phyloP scores from a whole-genome alignment of 2,888 invertebrate genomes.

The Epinotia ramella region DNA sequence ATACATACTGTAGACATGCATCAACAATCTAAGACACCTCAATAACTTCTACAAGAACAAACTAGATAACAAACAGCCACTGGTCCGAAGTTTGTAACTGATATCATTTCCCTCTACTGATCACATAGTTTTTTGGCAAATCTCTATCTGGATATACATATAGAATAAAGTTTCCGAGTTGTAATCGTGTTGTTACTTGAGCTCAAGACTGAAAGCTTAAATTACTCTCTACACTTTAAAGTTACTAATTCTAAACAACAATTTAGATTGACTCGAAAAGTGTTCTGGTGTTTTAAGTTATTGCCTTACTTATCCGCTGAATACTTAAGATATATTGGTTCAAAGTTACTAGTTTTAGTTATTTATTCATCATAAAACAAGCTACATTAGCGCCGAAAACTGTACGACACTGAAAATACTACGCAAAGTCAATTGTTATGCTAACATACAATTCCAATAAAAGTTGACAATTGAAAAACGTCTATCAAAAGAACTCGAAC shows the following conservation, averaged over 20 bases:
- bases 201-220: constrained; percentile 32
- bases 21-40: constrained; percentile 82
- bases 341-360: constrained; percentile 21
- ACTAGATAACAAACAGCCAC: constrained; percentile 77
- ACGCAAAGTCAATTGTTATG: constrained; percentile 8
- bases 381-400: constrained; percentile 5
- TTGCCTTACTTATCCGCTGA: not conserved
- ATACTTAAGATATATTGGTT: constrained; percentile 31
- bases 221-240: constrained; percentile 28
- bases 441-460: constrained; percentile 14
- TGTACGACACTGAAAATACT: constrained; percentile 2
- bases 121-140: constrained; percentile 82
- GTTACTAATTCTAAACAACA: constrained; percentile 25
- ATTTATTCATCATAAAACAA: not conserved
- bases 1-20: constrained; percentile 69
- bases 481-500: constrained; percentile 17
- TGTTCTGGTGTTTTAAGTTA: constrained; percentile 18
- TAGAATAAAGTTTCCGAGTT: constrained; percentile 22
- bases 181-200: constrained; percentile 31
- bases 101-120: constrained; percentile 67
- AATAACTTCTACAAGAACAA: constrained; percentile 76
- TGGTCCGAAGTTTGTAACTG: constrained; percentile 77
- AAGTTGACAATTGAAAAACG: constrained; percentile 21
- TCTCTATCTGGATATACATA: constrained; percentile 67
- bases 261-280: constrained; percentile 23